Base-by-base conservation (phyloP, 1,140 invertebrate species). In the Pachypeltis micranthus region DNA sequence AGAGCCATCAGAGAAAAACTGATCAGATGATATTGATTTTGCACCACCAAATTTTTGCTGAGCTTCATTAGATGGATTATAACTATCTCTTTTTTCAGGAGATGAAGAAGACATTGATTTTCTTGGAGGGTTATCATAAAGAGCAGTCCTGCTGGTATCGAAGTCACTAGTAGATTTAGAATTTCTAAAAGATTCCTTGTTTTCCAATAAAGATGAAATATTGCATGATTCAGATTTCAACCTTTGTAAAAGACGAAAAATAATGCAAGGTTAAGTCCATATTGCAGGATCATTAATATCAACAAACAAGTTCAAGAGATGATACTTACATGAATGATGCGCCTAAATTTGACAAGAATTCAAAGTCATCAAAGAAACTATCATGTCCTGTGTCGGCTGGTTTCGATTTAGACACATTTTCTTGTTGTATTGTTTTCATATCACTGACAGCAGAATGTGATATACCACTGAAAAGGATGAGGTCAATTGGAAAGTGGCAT, bases 21-120 rank as follows among this genome's bases (percentile, higher is more conserved):
- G 93, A 72, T 96, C 92, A 0, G 96, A 98, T 63, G 93, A 97
- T 69, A 99, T 99, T 1, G 93, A 87, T 78, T 98, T 99, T 2
- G 96, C 94, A 70, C 87, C 86, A 24, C 91, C 93, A 75, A 97
- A 98, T 77, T 97, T 97, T 72, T 92, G 91, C 71, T 93, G 90
- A 12, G 92, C 93, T 64, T 86, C 84, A 65, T 83, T 82, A 39
- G 64, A 26, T 44, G 63, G 47, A 21, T 51, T 51, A 14, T 61
- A 25, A 2, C 2, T 23, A 44, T 16, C 23, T n/a, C 44, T 44
- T 12, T 26, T 23, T 44, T 31, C 31, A 2, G 60, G 21, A n/a
- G n/a, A n/a, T 16, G 29, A 29, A 19, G 60, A 25, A 23, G 60
- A 14, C 47, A 51, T 21, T 10, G 47, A 7, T 51, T 51, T 51